A percentile compares a stretch with the other conserved stretches of the same genome.
phyloP scores from a whole-genome alignment of 2,797 vertebrate genomes.

The Glyptemys insculpta region DNA sequence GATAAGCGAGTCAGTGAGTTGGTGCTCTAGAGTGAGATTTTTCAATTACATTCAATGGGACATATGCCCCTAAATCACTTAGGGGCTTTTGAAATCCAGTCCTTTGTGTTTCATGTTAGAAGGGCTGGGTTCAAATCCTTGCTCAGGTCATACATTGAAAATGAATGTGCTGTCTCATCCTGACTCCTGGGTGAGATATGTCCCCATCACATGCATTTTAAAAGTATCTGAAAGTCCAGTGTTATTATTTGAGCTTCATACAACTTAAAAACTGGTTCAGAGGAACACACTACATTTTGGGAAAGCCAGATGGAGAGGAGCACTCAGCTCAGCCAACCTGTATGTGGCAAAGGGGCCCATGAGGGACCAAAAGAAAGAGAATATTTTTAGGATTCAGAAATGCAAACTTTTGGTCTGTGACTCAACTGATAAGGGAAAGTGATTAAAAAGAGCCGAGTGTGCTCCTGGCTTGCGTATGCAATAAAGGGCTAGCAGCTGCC shows the following conservation, averaged over 20 bases:
- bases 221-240: neutral
- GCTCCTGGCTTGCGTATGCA: neutral
- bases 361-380: neutral
- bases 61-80: neutral
- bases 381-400: neutral
- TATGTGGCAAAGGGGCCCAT: neutral
- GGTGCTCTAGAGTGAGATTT: neutral
- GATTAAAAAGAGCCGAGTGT: neutral
- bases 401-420: constrained; percentile 39
- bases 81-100: neutral
- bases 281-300: neutral
- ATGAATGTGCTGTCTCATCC: neutral
- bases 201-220: constrained; percentile 18
- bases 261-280: neutral
- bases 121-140: constrained; percentile 9
- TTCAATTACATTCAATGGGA: neutral
- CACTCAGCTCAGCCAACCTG: rapidly evolving
- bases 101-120: neutral
- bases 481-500: neutral
- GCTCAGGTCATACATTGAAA: neutral
- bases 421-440: neutral
- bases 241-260: neutral
- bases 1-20: neutral
- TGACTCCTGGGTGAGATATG: constrained; percentile 3
- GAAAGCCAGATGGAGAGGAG: constrained; percentile 42